Evolutionary conservation across 2,113 vertebrate species (phyloP).

Genomic region (Puntigrus tetrazona): DNA sequence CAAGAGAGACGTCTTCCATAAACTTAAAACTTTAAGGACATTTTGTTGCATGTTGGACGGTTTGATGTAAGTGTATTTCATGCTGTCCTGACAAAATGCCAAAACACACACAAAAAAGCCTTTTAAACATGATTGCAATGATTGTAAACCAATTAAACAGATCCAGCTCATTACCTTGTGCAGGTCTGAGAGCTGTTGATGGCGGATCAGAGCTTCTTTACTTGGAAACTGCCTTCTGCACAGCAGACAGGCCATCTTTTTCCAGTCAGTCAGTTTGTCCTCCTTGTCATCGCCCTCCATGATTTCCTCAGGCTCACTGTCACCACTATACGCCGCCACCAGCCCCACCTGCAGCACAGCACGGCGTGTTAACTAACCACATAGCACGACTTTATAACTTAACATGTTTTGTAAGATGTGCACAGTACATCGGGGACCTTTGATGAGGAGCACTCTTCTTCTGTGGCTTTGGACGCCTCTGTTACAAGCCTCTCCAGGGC

Average conservation of each 20-base stretch:
- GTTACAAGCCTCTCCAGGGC: slow-evolving; percentile 85
- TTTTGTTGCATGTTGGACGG: no score
- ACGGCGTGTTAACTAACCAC: neutral
- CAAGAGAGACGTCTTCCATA: no score
- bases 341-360: slow-evolving; percentile 80
- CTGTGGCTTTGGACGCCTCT: slow-evolving; percentile 79
- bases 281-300: slow-evolving; percentile 80
- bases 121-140: neutral
- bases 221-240: slow-evolving; percentile 96
- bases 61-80: no score
- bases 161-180: slow-evolving; percentile 84
- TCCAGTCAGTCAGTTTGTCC: slow-evolving; percentile 95
- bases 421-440: slow-evolving; percentile 60
- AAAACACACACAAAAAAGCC: no score
- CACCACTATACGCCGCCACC: slow-evolving; percentile 95
- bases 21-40: no score
- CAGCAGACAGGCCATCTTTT: slow-evolving; percentile 92
- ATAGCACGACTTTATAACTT: neutral
- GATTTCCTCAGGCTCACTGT: slow-evolving; percentile 93
- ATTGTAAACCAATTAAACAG: neutral
- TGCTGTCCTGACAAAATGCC: no score
- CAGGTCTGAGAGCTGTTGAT: slow-evolving; percentile 95
- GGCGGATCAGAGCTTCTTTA: slow-evolving; percentile 88
- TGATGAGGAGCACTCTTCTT: slow-evolving; percentile 79
- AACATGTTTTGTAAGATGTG: neutral